Evolutionary conservation across 2,113 vertebrate species (phyloP), one percentile per base, ranked within the genome.

Genomic region (Eurypyga helias): DNA sequence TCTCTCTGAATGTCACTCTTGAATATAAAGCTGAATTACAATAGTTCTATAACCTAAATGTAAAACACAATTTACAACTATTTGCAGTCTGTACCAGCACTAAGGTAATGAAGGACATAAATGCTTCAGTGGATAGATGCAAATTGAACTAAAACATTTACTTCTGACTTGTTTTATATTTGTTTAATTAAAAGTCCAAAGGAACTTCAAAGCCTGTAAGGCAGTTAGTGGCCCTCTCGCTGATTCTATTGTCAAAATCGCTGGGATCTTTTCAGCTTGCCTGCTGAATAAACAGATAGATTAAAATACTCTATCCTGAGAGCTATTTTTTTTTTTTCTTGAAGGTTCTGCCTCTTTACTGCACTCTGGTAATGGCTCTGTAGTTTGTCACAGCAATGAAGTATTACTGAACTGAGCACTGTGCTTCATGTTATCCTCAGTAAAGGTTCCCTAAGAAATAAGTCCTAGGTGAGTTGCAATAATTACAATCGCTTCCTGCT

Each of bases 101-200:
- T 81, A 57, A 58, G 46, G 60, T 70, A 80, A 77, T 1, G 2
- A 82, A 84, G 34, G 38, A 57, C 38, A 45, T 45, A 93, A 95
- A 81, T 78, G 23, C 38, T 94, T 92, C 20, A 64, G 51, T 25
- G 21, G n/a, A 52, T 73, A 83, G 41, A 52, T 81, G 41, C 26
- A 92, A 87, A 90, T 34, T 55, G 65, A 91, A 55, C 2, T 2
- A 55, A n/a, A 75, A 64, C 29, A 31, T 45, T 87, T 84, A 64
- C 46, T 91, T 89, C 83, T 75, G 48, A 29, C 38, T 95, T 82
- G 25, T 43, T 88, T 92, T 92, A 41, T 76, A 45, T 83, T 72
- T 92, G 33, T 90, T 95, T 61, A 93, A 81, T 92, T 89, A 45
- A 64, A 93, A 87, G 51, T 87, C 46, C 64, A 70, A 88, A 73